Evolutionary conservation across 1,140 invertebrate species (phyloP).

Genomic region (Rhopalosiphum maidis): DNA sequence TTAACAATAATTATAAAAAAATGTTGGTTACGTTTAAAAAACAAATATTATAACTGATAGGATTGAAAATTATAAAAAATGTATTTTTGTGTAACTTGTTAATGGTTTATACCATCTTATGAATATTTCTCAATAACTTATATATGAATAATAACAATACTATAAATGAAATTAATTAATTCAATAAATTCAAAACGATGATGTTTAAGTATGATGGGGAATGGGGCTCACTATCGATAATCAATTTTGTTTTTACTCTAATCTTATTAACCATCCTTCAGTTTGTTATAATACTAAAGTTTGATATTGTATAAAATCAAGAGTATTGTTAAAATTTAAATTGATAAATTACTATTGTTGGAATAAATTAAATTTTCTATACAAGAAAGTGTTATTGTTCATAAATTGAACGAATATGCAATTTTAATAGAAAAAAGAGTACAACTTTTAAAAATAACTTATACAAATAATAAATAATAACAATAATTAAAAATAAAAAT

Average conservation of each 20-base stretch:
- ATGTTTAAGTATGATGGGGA: neutral
- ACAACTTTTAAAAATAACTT: too few species aligned
- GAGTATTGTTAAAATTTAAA: neutral
- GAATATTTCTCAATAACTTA: neutral
- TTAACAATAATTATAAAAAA: neutral
- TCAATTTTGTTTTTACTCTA: neutral
- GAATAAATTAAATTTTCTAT: neutral
- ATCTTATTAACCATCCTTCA: neutral
- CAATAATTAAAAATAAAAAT: too few species aligned
- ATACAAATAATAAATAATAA: too few species aligned
- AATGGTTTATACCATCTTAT: neutral
- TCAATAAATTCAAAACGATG: neutral
- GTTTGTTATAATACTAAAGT: neutral
- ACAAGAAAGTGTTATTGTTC: neutral
- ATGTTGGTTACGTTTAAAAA: neutral
- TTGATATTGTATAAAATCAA: neutral
- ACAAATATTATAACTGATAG: neutral
- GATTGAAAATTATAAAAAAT: neutral
- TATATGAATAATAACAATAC: neutral
- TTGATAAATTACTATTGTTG: neutral
- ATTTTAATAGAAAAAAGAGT: neutral
- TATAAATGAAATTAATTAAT: neutral
- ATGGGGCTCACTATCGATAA: neutral
- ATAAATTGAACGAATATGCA: neutral
- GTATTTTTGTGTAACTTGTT: neutral